Evolutionary conservation across 2,888 invertebrate genomes (phyloP), one percentile per base, ranked within the genome.

Genomic region (Microctonus aethiopoides): DNA sequence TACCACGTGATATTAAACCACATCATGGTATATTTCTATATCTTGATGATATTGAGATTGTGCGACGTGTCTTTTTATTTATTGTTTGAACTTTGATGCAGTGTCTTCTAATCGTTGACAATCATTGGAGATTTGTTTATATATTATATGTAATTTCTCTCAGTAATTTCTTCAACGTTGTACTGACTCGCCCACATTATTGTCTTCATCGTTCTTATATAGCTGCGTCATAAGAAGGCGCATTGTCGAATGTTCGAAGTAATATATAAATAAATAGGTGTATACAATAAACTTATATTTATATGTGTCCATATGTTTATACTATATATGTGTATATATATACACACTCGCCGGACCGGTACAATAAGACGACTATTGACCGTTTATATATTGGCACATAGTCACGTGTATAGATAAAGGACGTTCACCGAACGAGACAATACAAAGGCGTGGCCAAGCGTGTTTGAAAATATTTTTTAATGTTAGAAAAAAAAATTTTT

Each of bases 391-490:
- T n/a, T n/a, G 62, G 46, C 62, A 29, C 62, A 32, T 51, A 68
- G 63, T 57, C 68, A 68, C 63, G 68, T 68, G 68, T 29, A 56
- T 56, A 68, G 46, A 46, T 46, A 57, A 68, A 68, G 57, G 68
- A 68, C 68, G 63, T 63, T 68, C 56, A 63, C 46, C 56, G 62
- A 63, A 46, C 39, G 56, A 69, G 64, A 69, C 69, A 69, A 69
- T 69, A 69, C 54, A 64, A 46, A 51, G 69, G 69, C 64, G 69
- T 69, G 69, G 64, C 39, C n/a, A n/a, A n/a, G 22, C 26, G 16
- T 16, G 29, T 20, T 11, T 29, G 32, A 22, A 63, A 51, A 52
- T 32, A 34, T 20, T 52, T 52, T 46, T 36, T 32, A 10, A 10
- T 10, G 6, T 46, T n/a, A 46, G 51, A 52, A 52, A 52, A 9